These are phyloP conservation scores for Hyles lineata DNA, from an alignment of 2,888 invertebrate species.

Conservation along the genomic window DNA sequence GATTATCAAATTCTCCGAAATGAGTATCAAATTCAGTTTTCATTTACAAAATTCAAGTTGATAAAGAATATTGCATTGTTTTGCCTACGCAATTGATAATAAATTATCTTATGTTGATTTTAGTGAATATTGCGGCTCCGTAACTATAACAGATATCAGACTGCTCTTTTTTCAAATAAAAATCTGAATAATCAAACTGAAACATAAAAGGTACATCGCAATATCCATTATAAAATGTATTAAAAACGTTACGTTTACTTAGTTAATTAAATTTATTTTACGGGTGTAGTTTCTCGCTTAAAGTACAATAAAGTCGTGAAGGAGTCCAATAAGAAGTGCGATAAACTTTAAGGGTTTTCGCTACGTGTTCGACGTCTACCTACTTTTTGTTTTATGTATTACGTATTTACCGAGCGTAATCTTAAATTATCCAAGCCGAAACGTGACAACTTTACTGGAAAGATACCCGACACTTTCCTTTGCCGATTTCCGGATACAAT, in stretches of 20 bases:
- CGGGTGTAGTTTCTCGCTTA: neutral
- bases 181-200: neutral
- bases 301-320: constrained; percentile 13
- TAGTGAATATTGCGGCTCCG: no score
- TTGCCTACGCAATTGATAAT: no score
- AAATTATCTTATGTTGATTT: no score
- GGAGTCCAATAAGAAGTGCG: constrained; percentile 1
- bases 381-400: constrained; percentile 55
- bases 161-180: neutral
- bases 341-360: constrained; percentile 20
- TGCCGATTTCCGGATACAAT: constrained; percentile 35
- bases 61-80: no score
- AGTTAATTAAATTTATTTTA: constrained; percentile 10
- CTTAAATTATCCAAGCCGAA: constrained; percentile 58
- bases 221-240: neutral
- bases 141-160: no score
- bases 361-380: constrained; percentile 51
- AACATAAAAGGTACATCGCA: no score
- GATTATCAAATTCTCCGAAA: no score
- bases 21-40: no score
- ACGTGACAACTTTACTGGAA: constrained; percentile 58
- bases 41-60: no score
- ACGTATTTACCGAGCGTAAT: constrained; percentile 58
- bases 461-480: constrained; percentile 37
- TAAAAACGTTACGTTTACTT: neutral